Evolutionary conservation across 2,888 invertebrate species (phyloP).

Genomic region (Hoplodrina blanda): DNA sequence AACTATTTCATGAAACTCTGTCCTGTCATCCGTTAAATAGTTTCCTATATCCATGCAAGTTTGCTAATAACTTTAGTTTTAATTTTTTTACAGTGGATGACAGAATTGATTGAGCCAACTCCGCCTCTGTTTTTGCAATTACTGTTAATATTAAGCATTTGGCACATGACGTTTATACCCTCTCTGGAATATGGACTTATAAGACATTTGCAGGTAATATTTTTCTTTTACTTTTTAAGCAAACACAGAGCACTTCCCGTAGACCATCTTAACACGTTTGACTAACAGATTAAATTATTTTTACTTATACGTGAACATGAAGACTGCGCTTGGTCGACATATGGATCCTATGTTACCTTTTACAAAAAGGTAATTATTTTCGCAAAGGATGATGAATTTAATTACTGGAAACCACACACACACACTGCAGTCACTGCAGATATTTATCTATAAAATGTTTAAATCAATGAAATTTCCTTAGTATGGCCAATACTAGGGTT

Average conservation of each 20-base stretch:
- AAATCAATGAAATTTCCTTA: too few relatives aligned
- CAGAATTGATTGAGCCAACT: conserved; percentile 50
- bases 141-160: conserved; percentile 79
- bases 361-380: too few relatives aligned
- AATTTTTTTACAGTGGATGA: conserved; percentile 70
- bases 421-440: too few relatives aligned
- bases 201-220: conserved; percentile 79
- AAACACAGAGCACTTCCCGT: background rate
- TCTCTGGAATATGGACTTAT: conserved; percentile 82
- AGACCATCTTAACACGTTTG: background rate
- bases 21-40: background rate
- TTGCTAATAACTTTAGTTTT: background rate
- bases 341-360: too few relatives aligned
- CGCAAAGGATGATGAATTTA: too few relatives aligned
- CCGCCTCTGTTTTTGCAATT: conserved; percentile 81
- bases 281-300: background rate
- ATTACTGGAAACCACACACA: too few relatives aligned
- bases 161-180: conserved; percentile 81
- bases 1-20: background rate
- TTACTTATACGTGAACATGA: too few relatives aligned
- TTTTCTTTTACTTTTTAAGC: background rate
- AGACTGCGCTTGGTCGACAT: too few relatives aligned
- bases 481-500: too few relatives aligned
- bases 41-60: background rate
- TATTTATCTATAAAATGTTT: too few relatives aligned